Base-by-base conservation (phyloP, 2,888 invertebrate genomes). In the Rotaria magnacalcarata region DNA sequence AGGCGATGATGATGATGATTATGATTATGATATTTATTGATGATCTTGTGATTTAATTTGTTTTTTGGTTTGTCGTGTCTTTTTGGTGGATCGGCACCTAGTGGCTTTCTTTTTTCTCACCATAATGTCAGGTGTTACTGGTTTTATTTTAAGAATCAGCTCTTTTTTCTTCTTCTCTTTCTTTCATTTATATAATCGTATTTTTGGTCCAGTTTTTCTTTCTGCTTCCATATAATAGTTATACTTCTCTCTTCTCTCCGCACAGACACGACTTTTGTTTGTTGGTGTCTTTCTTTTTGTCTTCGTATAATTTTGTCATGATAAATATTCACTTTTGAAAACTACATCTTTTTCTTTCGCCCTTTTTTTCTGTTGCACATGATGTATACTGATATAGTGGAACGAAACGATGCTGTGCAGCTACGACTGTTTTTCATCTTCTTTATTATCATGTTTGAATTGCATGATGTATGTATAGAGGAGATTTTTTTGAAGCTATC, bases 171-270 rank as follows among this genome's bases (percentile, higher is more conserved):
- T 67, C 50, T 50, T 50, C 50, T 34, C 2, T 11, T 67, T 67
- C 67, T 67, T 67, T 67, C 67, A 67, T 67, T 67, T 67, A 5
- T 67, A 67, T 7, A 67, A 67, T 67, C 67, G 34, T 67, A 67
- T 67, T 67, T 67, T 60, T 60, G 58, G 58, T 60, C n/a, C n/a
- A 60, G 27, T 60, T 60, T 60, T 67, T 67, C 27, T 34, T 67
- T 67, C 67, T 67, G 67, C 67, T 67, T 67, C 67, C 67, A 67
- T 67, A 34, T 67, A 34, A 67, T 67, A 67, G 67, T 67, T 67
- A 27, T 27, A 67, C 67, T 67, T 67, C 67, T 60, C 60, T 47
- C 47, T 21, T 60, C 27, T 34, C 34, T 67, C 67, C 67, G 67
- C 34, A 34, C 19, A 27, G 34, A 27, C 34, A 67, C 34, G 19